Percentiles rank a stretch among this genome's conserved stretches.
phyloP scores from a whole-genome alignment of 2,888 invertebrate genomes.

The Lutraria lutraria region DNA sequence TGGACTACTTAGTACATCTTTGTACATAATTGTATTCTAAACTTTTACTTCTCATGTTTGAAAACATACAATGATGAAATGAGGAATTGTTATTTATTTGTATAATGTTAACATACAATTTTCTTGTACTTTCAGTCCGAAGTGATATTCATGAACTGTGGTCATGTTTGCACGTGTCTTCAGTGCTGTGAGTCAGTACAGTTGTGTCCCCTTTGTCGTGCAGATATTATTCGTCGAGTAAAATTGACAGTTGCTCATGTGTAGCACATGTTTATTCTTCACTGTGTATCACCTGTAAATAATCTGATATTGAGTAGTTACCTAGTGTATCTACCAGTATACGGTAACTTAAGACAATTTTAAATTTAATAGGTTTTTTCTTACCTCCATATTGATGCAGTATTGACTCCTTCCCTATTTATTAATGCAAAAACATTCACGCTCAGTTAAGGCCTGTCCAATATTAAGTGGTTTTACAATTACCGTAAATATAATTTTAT shows the following conservation, averaged over 20 bases:
- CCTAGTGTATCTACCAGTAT: neutral
- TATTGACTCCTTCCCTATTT: too few relatives aligned
- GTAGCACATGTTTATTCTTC: neutral
- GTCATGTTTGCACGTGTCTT: slow-evolving; percentile 94
- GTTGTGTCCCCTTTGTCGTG: slow-evolving; percentile 93
- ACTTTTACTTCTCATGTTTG: too few relatives aligned
- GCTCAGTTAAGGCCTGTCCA: too few relatives aligned
- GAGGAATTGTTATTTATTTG: too few relatives aligned
- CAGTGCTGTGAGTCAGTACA: slow-evolving; percentile 90
- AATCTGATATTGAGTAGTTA: neutral
- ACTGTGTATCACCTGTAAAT: neutral
- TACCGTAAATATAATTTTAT: too few relatives aligned
- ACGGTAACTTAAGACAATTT: neutral
- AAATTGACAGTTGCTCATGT: slow-evolving; percentile 66
- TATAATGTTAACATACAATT: neutral
- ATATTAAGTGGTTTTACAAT: too few relatives aligned
- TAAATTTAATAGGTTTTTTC: too few relatives aligned
- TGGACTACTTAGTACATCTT: too few relatives aligned
- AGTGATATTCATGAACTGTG: slow-evolving; percentile 94
- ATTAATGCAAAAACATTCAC: too few relatives aligned
- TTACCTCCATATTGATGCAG: too few relatives aligned
- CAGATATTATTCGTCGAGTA: slow-evolving; percentile 88
- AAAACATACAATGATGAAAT: too few relatives aligned
- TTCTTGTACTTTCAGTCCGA: slow-evolving; percentile 89
- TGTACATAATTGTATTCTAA: too few relatives aligned